Evolutionary conservation across 2,888 invertebrate species (phyloP), one percentile per base, ranked within the genome.

Genomic region (Drosophila niveifrons): DNA sequence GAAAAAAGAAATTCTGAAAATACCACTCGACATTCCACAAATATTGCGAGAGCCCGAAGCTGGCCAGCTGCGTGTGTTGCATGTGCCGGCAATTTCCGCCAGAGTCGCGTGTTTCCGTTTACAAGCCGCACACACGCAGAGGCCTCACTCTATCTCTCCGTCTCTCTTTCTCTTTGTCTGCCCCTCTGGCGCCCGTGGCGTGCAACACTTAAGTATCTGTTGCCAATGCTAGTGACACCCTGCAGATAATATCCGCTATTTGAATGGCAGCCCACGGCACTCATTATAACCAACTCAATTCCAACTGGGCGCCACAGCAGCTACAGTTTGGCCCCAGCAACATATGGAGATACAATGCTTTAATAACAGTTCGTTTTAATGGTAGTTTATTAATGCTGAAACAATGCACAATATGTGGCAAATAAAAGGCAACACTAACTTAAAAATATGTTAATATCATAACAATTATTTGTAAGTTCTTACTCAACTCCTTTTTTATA

Each of bases 21-120:
- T 66, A 36, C 34, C 63, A 48, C n/a, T 34, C 31, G 9, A 31
- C 36, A 36, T 64, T 70, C 62, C 73, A 65, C 48, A 55, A 51
- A 51, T 68, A 48, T 43, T 11, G 18, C 39, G 34, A 23, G 15
- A 36, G 48, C 28, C 29, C 43, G 50, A 36, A 36, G 53, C 59
- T 31, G 71, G 51, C 57, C 58, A 47, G 63, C 69, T 72, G 82
- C 85, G 81, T 82, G 84, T 80, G 68, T 66, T 79, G 78, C 84
- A 85, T 88, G 84, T 78, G 78, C 79, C 73, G 39, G 58, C 81
- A 81, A 85, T 85, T 85, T 85, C 84, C 86, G 84, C 62, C 53
- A 64, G 53, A 80, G 81, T 88, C 78, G 84, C 84, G 87, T 88
- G 84, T 63, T 82, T 87, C 88, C 88, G 75, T 48, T 85, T 62